Conservation (phyloP, 2,888 invertebrate genomes). For the Cordilura impudica region DNA sequence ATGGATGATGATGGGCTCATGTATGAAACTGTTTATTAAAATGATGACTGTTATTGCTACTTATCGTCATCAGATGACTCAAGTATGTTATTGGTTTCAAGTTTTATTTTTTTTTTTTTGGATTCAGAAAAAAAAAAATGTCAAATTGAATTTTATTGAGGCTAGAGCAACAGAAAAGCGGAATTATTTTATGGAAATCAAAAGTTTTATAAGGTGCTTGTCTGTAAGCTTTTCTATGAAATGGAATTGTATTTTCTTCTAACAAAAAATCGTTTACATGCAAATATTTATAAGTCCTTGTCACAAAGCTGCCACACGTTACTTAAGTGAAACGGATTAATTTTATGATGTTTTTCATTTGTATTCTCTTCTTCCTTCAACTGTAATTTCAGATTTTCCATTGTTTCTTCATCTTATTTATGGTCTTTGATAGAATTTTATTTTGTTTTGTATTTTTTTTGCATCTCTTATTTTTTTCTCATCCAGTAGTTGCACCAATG, state of each 20-base stretch:
- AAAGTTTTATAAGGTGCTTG: slow-evolving; percentile 39
- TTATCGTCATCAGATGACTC: background rate
- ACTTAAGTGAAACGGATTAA: slow-evolving; percentile 70
- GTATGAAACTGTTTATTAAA: slow-evolving; percentile 49
- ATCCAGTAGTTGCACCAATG: slow-evolving; percentile 8
- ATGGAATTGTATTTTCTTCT: background rate
- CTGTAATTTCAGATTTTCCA: slow-evolving; percentile 48
- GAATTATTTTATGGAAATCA: background rate
- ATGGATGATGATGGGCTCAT: background rate
- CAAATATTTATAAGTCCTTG: slow-evolving; percentile 55
- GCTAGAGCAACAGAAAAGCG: background rate
- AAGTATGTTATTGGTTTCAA: slow-evolving; percentile 19
- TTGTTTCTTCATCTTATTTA: slow-evolving; percentile 58
- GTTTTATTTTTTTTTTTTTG: too few relatives aligned
- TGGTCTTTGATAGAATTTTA: slow-evolving; percentile 39
- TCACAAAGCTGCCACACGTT: slow-evolving; percentile 71
- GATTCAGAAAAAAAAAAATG: slow-evolving; percentile 17
- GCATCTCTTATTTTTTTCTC: background rate
- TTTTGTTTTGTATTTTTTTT: slow-evolving; percentile 19
- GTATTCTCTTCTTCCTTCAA: slow-evolving; percentile 14
- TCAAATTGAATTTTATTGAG: slow-evolving; percentile 34
- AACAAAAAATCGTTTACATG: slow-evolving; percentile 55
- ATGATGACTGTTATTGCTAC: slow-evolving; percentile 40
- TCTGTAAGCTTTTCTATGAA: background rate
- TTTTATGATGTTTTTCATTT: slow-evolving; percentile 64